phyloP scores from a whole-genome alignment of 2,797 vertebrate genomes.

The Melopsittacus undulatus region DNA sequence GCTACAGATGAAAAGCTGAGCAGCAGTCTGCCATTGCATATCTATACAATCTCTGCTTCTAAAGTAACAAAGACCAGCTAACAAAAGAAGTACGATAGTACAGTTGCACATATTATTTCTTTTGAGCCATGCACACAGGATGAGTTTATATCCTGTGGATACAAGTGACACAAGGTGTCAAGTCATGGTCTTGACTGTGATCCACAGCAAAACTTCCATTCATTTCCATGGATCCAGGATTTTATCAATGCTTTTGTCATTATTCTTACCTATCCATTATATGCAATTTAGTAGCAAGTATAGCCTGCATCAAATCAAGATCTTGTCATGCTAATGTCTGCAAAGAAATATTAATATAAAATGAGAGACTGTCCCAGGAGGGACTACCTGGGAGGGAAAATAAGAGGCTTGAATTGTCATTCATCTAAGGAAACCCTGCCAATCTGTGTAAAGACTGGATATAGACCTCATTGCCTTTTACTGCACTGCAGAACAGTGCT shows the following conservation, averaged over 20 bases:
- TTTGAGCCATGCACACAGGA: neutral
- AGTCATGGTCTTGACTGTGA: neutral
- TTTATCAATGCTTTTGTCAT: neutral
- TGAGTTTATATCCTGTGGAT: conserved; percentile 11
- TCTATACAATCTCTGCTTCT: conserved; percentile 20
- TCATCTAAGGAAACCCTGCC: neutral
- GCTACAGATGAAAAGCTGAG: conserved; percentile 3
- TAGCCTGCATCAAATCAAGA: conserved; percentile 10
- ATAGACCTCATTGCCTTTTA: neutral
- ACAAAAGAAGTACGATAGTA: neutral
- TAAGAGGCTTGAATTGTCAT: neutral
- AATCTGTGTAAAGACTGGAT: neutral
- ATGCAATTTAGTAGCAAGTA: neutral
- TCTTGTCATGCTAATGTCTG: conserved; percentile 11
- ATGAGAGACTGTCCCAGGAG: neutral
- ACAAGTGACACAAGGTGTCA: neutral
- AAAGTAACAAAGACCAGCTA: conserved; percentile 1
- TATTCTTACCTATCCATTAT: neutral
- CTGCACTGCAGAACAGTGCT: neutral
- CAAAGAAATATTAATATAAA: neutral
- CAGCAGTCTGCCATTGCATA: neutral
- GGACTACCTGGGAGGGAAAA: neutral
- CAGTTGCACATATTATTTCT: neutral
- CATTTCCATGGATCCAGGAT: neutral
- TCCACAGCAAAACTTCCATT: neutral